Evolutionary conservation across 2,797 vertebrate genomes (phyloP).

Genomic region (Emydoidea blandingii): DNA sequence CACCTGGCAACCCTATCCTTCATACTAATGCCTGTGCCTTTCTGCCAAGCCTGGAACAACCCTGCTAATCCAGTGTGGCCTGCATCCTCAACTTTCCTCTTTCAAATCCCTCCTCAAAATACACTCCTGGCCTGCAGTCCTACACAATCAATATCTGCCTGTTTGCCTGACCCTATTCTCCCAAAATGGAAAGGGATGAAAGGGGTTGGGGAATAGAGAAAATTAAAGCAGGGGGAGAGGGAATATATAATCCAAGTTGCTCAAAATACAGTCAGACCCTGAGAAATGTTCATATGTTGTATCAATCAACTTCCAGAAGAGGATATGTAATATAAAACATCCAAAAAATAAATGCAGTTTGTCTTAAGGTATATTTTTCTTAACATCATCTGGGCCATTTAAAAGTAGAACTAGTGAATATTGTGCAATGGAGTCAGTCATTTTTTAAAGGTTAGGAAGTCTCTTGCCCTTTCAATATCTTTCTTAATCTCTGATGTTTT

Average conservation of each 20-base stretch:
- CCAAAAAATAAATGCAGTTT: constrained; percentile 53
- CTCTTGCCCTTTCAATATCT: neutral
- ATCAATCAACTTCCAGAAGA: constrained; percentile 32
- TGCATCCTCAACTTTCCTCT: neutral
- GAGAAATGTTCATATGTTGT: constrained; percentile 32
- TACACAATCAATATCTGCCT: neutral
- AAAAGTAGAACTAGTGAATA: constrained; percentile 66
- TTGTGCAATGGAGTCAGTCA: constrained; percentile 55
- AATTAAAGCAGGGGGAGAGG: neutral
- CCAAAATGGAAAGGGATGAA: neutral
- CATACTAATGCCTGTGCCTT: neutral
- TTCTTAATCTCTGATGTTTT: constrained; percentile 32
- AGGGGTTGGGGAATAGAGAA: neutral
- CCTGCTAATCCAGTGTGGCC: fast-evolving
- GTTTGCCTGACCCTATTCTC: neutral
- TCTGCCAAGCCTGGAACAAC: neutral
- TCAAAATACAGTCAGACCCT: constrained; percentile 10
- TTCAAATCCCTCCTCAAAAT: neutral
- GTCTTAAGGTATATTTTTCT: constrained; percentile 66
- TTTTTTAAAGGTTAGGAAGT: constrained; percentile 61
- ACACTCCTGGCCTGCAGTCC: neutral
- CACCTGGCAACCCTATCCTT: no score
- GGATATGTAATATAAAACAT: constrained; percentile 51
- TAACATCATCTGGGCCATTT: constrained; percentile 41
- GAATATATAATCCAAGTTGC: constrained; percentile 47